These are phyloP conservation scores for Mylabris sibirica DNA, from an alignment of 2,888 invertebrate species.

Conservation along the genomic window DNA sequence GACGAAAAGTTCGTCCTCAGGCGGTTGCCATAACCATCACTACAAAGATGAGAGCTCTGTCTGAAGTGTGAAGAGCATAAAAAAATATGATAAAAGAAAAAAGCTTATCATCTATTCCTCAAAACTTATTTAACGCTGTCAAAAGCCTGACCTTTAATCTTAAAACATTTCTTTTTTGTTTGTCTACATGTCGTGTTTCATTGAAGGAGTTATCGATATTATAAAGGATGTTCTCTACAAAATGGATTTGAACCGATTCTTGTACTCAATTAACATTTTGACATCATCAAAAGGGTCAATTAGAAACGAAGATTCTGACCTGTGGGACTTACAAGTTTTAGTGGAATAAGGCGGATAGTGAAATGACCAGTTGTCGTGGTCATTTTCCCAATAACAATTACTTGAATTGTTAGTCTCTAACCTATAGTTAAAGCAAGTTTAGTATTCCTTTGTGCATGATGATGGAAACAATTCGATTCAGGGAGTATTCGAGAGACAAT, in stretches of 20 bases:
- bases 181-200: neutral
- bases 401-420: too few relatives aligned
- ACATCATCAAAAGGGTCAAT: neutral
- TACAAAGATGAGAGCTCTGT: neutral
- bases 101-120: neutral
- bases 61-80: neutral
- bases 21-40: neutral
- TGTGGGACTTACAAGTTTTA: neutral
- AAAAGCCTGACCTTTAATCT: neutral
- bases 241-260: neutral
- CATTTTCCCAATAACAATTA: too few relatives aligned
- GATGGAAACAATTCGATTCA: too few relatives aligned
- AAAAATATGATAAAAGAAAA: neutral
- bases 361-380: too few relatives aligned
- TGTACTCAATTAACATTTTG: neutral
- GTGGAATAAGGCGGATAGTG: too few relatives aligned
- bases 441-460: too few relatives aligned
- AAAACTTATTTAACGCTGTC: constrained; percentile 2
- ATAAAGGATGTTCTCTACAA: neutral
- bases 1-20: neutral
- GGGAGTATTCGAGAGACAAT: too few relatives aligned
- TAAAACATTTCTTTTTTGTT: neutral
- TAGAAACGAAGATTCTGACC: neutral
- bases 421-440: too few relatives aligned
- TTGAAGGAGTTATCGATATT: neutral